Evolutionary conservation across 92 coral and sea anemone species (phyloP).

Genomic region (Anthopleura xanthogrammica): DNA sequence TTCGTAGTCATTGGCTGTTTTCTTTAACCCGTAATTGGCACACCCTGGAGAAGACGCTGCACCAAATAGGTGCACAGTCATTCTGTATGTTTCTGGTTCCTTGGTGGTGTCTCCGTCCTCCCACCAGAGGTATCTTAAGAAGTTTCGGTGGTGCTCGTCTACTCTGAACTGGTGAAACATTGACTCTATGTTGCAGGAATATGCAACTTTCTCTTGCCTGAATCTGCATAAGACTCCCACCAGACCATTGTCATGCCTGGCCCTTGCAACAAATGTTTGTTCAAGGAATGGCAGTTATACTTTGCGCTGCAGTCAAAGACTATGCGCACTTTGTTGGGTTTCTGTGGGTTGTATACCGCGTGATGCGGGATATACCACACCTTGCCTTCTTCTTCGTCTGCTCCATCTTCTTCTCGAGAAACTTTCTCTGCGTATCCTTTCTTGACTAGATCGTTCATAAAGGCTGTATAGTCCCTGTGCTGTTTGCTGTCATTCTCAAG

Average conservation of each 20-base stretch:
- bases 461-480: not conserved
- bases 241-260: not conserved
- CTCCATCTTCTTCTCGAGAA: too few relatives aligned
- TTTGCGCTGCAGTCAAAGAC: not conserved
- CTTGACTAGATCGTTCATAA: not conserved
- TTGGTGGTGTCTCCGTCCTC: not conserved
- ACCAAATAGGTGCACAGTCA: not conserved
- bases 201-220: not conserved
- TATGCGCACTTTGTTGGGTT: not conserved
- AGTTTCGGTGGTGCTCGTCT: not conserved
- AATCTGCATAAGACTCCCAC: not conserved
- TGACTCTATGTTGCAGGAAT: not conserved
- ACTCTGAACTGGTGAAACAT: constrained; percentile 9
- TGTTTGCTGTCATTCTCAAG: too few relatives aligned
- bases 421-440: too few relatives aligned
- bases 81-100: not conserved
- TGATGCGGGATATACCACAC: not conserved
- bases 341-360: not conserved
- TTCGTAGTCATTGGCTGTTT: not conserved
- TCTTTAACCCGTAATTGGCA: not conserved
- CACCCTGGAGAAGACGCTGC: not conserved
- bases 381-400: not conserved
- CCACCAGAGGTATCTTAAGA: not conserved
- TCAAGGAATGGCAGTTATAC: not conserved
- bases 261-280: not conserved